Conservation (phyloP, 2,888 invertebrate species). For the Adelphocoris suturalis region DNA sequence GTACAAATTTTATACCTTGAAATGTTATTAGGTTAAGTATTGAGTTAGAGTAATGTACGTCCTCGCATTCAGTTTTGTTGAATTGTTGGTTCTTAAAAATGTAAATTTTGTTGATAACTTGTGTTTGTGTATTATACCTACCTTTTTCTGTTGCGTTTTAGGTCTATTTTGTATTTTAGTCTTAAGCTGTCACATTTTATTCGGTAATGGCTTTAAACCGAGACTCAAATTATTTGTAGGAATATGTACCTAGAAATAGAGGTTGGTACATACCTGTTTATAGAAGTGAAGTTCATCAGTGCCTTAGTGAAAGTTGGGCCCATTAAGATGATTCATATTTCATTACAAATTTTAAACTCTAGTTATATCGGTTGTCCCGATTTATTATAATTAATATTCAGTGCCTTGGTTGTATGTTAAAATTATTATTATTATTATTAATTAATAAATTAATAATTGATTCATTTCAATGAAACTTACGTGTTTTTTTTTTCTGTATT, state of each 20-base stretch:
- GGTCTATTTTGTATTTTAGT: neutral
- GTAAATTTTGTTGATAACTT: no score
- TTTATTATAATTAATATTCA: neutral
- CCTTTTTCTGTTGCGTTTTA: neutral
- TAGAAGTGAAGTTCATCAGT: neutral
- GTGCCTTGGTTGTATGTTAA: conserved; percentile 1
- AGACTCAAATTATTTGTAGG: neutral
- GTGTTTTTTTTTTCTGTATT: no score
- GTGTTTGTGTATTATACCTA: neutral
- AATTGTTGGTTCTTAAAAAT: no score
- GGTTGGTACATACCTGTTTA: no score
- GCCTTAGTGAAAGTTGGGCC: neutral
- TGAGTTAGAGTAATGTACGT: no score
- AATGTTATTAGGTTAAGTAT: no score
- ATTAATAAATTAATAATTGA: no score
- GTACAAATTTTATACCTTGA: neutral
- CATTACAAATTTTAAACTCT: neutral
- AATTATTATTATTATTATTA: neutral
- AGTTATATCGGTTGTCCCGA: neutral
- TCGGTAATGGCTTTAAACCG: conserved; percentile 8
- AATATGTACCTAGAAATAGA: neutral
- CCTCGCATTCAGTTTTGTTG: no score
- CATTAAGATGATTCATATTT: neutral
- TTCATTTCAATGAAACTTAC: no score
- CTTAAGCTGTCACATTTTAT: neutral